Base-by-base conservation (phyloP, 2,888 invertebrate species). In the Drosophila meridionalis region DNA sequence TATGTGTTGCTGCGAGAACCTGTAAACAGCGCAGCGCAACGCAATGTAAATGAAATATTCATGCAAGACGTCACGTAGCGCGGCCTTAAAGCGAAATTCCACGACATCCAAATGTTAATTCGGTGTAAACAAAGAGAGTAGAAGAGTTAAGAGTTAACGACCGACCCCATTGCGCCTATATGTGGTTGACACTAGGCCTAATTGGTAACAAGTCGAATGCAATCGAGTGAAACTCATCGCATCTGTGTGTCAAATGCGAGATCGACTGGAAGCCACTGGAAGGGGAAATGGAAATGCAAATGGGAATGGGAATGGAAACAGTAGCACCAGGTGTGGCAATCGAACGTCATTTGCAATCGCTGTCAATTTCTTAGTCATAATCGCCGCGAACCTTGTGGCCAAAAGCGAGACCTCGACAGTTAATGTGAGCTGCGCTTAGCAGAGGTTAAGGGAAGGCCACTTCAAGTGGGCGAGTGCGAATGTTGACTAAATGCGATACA, bases 11-110 rank as follows among this genome's bases (percentile, higher is more conserved):
- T 45, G 30, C 61, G 36, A 65, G 62, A 78, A 82, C 59, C 56
- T 82, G 78, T 81, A 70, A 72, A 40, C 48, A 52, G 4, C 20
- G 32, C 48, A 52, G 4, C 20, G 32, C 36, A 58, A 62, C 62
- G 36, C 63, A 82, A 88, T 85, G 69, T 82, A 74, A 86, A 90
- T 88, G 61, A 83, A 85, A 90, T 78, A 87, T 84, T 73, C 85
- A 90, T 87, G 89, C 77, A 77, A 89, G 77, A 80, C 75, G 81
- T 75, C 91, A 87, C 87, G 87, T 90, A 90, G 79, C 90, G 87
- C 84, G 85, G 76, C 20, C 70, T 57, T 55, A 68, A 80, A 70
- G 66, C 69, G 57, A 82, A 80, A 77, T 80, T 63, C 65, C 64
- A 65, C 48, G 69, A 52, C 50, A 65, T 42, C 58, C 68, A 73